phyloP scores from a whole-genome alignment of 2,113 vertebrate species.

The Phodopus roborovskii region DNA sequence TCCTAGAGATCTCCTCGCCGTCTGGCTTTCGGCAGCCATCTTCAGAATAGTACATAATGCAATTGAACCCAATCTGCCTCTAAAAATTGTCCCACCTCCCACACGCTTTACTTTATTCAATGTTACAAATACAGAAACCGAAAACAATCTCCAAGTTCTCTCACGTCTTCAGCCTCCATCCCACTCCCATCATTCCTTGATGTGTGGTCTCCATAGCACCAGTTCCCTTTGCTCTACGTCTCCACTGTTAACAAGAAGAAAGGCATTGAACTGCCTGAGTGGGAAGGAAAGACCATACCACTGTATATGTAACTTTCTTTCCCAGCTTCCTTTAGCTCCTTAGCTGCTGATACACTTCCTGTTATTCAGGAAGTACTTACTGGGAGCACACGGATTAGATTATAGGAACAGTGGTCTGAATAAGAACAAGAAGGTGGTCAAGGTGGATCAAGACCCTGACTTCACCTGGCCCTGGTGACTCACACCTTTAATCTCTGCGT shows the following conservation, averaged over 20 bases:
- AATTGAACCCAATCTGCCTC: neutral
- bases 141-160: neutral
- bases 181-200: neutral
- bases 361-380: neutral
- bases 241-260: neutral
- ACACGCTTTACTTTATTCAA: neutral
- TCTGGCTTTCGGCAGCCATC: neutral
- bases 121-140: constrained; percentile 4
- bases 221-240: neutral
- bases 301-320: neutral
- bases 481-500: no score
- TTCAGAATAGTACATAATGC: neutral
- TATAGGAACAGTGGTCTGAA: neutral
- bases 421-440: neutral
- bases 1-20: neutral
- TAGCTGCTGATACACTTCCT: neutral
- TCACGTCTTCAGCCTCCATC: neutral
- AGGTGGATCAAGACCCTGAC: neutral
- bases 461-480: neutral
- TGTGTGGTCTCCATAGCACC: neutral
- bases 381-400: neutral
- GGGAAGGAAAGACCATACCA: neutral
- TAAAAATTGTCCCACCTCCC: no score
- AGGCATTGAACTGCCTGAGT: neutral
- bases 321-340: neutral